Conservation (phyloP, 92 coral and sea anemone genomes). For the Porites rus region DNA sequence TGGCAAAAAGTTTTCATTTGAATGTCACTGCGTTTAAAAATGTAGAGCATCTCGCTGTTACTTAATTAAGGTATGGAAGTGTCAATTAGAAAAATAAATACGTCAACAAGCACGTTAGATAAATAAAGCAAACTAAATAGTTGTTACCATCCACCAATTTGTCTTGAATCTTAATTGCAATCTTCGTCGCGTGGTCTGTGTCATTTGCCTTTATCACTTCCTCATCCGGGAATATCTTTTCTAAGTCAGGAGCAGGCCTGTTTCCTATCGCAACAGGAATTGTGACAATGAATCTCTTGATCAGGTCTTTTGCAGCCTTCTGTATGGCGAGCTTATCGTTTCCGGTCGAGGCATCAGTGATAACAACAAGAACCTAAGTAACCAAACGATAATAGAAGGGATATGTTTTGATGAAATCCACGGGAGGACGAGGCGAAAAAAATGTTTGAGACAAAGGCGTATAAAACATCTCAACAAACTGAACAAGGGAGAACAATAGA, state of each 20-base stretch:
- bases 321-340: constrained; percentile 72
- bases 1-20: too few species aligned
- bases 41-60: too few species aligned
- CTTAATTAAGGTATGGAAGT: too few species aligned
- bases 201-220: constrained; percentile 59
- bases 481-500: background rate
- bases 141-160: constrained; percentile 16
- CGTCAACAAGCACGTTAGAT: too few species aligned
- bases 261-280: constrained; percentile 88
- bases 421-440: too few species aligned
- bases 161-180: constrained; percentile 59
- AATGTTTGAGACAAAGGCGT: background rate
- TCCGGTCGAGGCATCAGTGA: constrained; percentile 84
- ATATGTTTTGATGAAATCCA: too few species aligned
- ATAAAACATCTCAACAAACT: background rate
- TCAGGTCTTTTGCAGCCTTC: constrained; percentile 68
- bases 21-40: too few species aligned
- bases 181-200: constrained; percentile 61
- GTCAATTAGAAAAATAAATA: too few species aligned
- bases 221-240: constrained; percentile 73
- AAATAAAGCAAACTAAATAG: background rate
- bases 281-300: constrained; percentile 58
- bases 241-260: constrained; percentile 68
- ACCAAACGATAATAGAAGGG: too few species aligned
- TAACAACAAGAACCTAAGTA: constrained; percentile 66